These are phyloP conservation scores for Xiphorhynchus erythropygius DNA, from an alignment of 2,797 vertebrate genomes.

Conservation along the genomic window DNA sequence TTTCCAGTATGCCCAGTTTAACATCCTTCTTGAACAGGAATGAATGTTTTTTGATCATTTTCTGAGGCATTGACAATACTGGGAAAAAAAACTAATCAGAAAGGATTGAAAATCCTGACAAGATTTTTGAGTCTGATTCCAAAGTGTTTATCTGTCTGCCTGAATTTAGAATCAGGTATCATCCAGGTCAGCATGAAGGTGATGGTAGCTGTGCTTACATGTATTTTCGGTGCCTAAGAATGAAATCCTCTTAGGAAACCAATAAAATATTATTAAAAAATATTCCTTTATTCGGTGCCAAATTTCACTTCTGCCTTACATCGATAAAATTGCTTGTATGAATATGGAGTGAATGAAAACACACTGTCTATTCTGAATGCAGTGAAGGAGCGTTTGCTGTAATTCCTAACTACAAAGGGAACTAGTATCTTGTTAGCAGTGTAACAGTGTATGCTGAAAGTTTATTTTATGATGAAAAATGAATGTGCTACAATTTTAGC, in stretches of 20 bases:
- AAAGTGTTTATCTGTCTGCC: background rate
- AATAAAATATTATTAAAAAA: background rate
- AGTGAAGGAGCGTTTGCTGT: background rate
- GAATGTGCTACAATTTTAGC: background rate
- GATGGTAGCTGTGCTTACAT: background rate
- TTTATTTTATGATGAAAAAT: background rate
- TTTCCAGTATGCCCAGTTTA: background rate
- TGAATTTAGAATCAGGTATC: background rate
- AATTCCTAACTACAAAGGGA: background rate
- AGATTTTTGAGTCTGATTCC: background rate
- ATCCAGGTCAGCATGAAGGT: background rate
- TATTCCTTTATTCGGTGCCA: background rate
- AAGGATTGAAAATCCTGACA: background rate
- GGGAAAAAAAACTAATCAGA: background rate
- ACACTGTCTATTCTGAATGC: background rate
- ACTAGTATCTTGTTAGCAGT: background rate
- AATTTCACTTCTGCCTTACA: background rate
- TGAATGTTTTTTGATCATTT: background rate
- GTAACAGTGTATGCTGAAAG: background rate
- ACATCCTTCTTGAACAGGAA: background rate
- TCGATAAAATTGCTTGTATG: background rate
- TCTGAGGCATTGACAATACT: background rate
- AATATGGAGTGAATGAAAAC: background rate
- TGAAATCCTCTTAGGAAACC: background rate
- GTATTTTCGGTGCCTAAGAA: background rate